Base-by-base conservation (phyloP, 2,888 invertebrate species). In the Heliconius sara region DNA sequence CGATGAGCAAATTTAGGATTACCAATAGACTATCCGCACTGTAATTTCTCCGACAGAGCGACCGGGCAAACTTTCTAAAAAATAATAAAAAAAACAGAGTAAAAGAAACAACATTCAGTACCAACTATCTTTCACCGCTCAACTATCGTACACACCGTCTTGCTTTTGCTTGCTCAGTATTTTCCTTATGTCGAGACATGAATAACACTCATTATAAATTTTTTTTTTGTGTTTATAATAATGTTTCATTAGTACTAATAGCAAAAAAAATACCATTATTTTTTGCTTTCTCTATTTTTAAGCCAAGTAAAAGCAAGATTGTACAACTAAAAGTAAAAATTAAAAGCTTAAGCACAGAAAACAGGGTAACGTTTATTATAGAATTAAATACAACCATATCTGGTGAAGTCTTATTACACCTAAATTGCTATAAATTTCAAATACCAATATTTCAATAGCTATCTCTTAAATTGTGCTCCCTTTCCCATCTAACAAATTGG, bases 1-100 rank as follows among this genome's bases (percentile, higher is more conserved):
- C 91, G 91, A 92, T 90, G 92, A 91, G 89, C 89, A 89, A 88
- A 88, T 89, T 89, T 89, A 89, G 91, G 90, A 91, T 91, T 91
- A 90, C 89, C 90, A 91, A 90, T 89, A 88, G 88, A 88, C 88
- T 88, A 88, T 88, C 88, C 88, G 88, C 89, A 89, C 87, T 86
- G 90, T 93, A 93, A 94, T 95, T 95, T 95, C 94, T 91, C 94
- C 90, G 89, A 92, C 91, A 84, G 91, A 88, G 93, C 92, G 91
- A 89, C 91, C 91, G 91, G 91, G 92, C 90, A 89, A 91, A 95
- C 95, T 95, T 95, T 95, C 95, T 95, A 95, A 95, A 95, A 93
- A 93, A 92, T 90, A 91, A 90, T 81, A 91, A 91, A 87, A 27
- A 47, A 92, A 91, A 91, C 90, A 91, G 90, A 92, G 91, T 91